Evolutionary conservation across 1,140 invertebrate species (phyloP).

Genomic region (Melanaphis sacchari): DNA sequence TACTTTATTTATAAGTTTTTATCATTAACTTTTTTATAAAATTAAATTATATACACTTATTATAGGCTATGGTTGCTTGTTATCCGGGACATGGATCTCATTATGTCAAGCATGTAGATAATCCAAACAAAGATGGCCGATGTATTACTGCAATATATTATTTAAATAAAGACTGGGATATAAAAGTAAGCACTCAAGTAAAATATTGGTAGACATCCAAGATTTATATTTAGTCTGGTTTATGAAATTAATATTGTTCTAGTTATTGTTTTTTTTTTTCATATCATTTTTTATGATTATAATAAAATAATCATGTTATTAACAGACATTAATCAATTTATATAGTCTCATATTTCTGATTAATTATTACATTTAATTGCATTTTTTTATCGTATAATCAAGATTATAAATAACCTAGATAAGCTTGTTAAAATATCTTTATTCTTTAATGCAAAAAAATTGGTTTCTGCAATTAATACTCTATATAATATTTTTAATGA

Average conservation of each 20-base stretch:
- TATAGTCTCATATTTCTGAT: neutral
- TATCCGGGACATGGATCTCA: slow-evolving; percentile 91
- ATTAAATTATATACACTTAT: slow-evolving; percentile 58
- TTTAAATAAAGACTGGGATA: slow-evolving; percentile 91
- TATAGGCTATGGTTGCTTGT: slow-evolving; percentile 95
- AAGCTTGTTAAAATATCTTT: neutral
- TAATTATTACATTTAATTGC: neutral
- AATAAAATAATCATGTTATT: neutral
- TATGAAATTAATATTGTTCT: neutral
- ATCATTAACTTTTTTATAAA: neutral
- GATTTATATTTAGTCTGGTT: slow-evolving; percentile 13
- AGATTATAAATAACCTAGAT: neutral
- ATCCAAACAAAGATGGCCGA: slow-evolving; percentile 93
- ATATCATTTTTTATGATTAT: neutral
- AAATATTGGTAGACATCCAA: slow-evolving; percentile 23
- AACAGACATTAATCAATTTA: neutral
- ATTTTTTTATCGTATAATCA: neutral
- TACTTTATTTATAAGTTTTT: neutral
- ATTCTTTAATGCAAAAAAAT: neutral
- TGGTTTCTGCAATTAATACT: neutral
- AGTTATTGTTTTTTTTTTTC: neutral
- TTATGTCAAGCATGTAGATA: slow-evolving; percentile 97
- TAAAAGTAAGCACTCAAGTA: slow-evolving; percentile 66
- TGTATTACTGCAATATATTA: slow-evolving; percentile 97
- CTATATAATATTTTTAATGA: neutral